phyloP scores from a whole-genome alignment of 1,140 invertebrate species.

The Augochlora pura region DNA sequence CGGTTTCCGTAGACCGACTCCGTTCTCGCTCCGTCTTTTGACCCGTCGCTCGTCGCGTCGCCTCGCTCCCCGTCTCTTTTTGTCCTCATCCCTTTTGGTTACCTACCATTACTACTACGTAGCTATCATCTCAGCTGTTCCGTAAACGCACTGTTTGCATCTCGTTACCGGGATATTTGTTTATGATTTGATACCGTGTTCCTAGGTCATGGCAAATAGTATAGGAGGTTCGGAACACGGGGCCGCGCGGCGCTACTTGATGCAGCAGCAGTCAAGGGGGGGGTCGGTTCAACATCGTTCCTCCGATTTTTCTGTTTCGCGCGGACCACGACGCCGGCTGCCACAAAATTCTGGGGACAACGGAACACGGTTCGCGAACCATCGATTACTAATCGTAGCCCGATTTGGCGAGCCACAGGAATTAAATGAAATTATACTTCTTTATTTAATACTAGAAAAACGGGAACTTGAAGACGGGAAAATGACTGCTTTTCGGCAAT shows the following conservation, averaged over 20 bases:
- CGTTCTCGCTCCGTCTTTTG: background rate
- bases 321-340: too few species aligned
- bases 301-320: too few species aligned
- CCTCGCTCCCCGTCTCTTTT: background rate
- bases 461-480: too few species aligned
- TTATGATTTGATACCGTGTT: constrained; percentile 65
- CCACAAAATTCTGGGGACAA: too few species aligned
- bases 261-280: background rate
- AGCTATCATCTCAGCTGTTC: constrained; percentile 24
- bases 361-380: too few species aligned
- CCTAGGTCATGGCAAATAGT: constrained; percentile 51
- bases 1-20: too few species aligned
- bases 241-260: background rate
- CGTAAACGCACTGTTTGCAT: constrained; percentile 60
- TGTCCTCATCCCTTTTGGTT: constrained; percentile 34
- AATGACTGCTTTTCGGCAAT: too few species aligned
- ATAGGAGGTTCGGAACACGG: constrained; percentile 16
- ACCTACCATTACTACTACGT: constrained; percentile 39
- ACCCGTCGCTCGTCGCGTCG: background rate
- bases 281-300: background rate
- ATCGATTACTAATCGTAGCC: too few species aligned
- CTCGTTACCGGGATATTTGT: constrained; percentile 68
- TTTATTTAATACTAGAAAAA: too few species aligned
- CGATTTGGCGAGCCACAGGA: too few species aligned
- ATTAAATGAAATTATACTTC: too few species aligned